Evolutionary conservation across 2,113 vertebrate genomes (phyloP).

Genomic region (Kobus ellipsiprymnus): DNA sequence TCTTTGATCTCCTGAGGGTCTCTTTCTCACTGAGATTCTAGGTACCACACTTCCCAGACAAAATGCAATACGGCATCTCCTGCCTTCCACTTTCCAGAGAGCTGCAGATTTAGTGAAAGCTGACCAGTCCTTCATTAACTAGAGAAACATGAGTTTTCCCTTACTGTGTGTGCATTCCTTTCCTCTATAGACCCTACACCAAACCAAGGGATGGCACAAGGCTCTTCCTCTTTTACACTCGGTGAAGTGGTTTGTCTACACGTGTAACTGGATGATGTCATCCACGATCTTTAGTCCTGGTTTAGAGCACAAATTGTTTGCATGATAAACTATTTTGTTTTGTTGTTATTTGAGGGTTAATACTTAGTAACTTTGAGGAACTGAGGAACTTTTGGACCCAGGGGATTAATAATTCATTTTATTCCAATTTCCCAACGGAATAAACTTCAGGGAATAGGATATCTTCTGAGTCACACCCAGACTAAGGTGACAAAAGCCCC

Average conservation of each 20-base stretch:
- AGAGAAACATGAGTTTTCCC: not conserved
- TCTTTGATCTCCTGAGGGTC: not conserved
- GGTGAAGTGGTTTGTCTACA: not conserved
- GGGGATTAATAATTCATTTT: not conserved
- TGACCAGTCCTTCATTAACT: not conserved
- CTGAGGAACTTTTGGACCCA: not conserved
- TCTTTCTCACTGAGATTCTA: not conserved
- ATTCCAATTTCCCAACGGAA: not conserved
- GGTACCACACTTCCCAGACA: not conserved
- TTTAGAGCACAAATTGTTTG: not conserved
- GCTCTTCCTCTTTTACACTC: not conserved
- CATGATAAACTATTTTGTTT: not conserved
- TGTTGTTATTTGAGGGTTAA: not conserved
- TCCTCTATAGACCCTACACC: not conserved
- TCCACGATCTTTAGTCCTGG: accelerated
- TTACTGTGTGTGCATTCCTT: not conserved
- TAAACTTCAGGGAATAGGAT: not conserved
- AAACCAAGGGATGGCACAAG: accelerated
- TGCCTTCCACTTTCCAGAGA: not conserved
- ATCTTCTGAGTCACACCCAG: not conserved
- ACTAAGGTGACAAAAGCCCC: not conserved
- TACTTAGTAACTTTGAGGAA: not conserved
- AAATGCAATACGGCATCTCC: not conserved
- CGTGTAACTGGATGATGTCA: not conserved
- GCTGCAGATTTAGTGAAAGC: not conserved